phyloP scores from a whole-genome alignment of 2,888 invertebrate genomes.

The Cheilosia vulpina region DNA sequence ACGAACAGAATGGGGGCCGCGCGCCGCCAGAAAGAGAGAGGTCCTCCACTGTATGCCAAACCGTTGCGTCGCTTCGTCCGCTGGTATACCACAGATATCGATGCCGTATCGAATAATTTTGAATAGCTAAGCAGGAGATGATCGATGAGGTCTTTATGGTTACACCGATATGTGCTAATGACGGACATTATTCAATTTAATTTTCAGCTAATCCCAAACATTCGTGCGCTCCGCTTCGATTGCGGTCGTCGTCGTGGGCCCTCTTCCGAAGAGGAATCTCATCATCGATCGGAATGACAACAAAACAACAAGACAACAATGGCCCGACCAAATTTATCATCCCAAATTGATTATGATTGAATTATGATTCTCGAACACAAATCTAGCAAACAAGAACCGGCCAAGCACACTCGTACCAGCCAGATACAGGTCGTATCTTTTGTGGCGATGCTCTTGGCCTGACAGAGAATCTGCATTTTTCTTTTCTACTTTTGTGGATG shows the following conservation, averaged over 20 bases:
- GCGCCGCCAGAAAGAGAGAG: slow-evolving; percentile 19
- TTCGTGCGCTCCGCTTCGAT: slow-evolving; percentile 46
- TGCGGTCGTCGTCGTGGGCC: slow-evolving; percentile 14
- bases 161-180: slow-evolving; percentile 76
- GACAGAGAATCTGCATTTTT: slow-evolving; percentile 64
- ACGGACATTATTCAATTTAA: slow-evolving; percentile 75
- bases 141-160: slow-evolving; percentile 75
- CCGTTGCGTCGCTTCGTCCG: not conserved
- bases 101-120: slow-evolving; percentile 71
- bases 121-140: slow-evolving; percentile 73
- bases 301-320: slow-evolving; percentile 75
- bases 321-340: slow-evolving; percentile 71
- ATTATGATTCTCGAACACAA: slow-evolving; percentile 64
- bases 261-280: slow-evolving; percentile 54
- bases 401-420: not conserved
- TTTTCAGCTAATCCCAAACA: slow-evolving; percentile 72
- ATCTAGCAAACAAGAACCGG: slow-evolving; percentile 35
- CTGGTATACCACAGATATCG: slow-evolving; percentile 50
- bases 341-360: slow-evolving; percentile 75
- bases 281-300: slow-evolving; percentile 74
- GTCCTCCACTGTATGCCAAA: slow-evolving; percentile 1
- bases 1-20: slow-evolving; percentile 20
- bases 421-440: slow-evolving; percentile 22
- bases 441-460: slow-evolving; percentile 20
- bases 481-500: slow-evolving; percentile 19